Evolutionary conservation across 1,140 invertebrate genomes (phyloP).

Genomic region (Lineus longissimus): DNA sequence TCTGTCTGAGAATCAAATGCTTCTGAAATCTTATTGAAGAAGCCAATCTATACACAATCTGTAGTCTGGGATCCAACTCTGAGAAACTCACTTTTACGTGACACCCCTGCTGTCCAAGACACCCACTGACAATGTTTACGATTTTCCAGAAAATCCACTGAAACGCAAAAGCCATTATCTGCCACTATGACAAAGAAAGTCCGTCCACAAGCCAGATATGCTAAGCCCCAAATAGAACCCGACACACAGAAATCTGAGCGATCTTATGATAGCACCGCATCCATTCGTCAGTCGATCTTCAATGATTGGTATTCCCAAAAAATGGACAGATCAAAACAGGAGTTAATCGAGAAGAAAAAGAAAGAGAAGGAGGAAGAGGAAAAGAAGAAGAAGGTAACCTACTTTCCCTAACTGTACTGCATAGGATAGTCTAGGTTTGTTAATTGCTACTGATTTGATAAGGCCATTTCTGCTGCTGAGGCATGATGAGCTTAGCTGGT

Average conservation of each 20-base stretch:
- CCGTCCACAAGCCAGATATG: conserved; percentile 36
- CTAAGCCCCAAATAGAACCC: conserved; percentile 21
- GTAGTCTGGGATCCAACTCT: too few relatives aligned
- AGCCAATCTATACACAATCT: too few relatives aligned
- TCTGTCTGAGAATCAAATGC: too few relatives aligned
- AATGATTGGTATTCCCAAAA: conserved; percentile 35
- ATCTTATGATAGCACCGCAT: conserved; percentile 29
- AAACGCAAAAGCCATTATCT: conserved; percentile 7
- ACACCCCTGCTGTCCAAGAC: not conserved
- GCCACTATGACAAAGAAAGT: conserved; percentile 22
- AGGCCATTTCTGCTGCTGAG: too few relatives aligned
- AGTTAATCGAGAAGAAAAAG: conserved; percentile 30
- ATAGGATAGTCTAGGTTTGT: too few relatives aligned
- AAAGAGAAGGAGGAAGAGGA: conserved; percentile 33
- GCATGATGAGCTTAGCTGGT: too few relatives aligned
- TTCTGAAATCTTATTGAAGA: too few relatives aligned
- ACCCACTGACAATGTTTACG: not conserved
- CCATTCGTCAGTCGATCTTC: conserved; percentile 35
- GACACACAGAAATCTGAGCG: conserved; percentile 12
- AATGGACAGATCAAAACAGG: conserved; percentile 24
- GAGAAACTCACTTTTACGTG: too few relatives aligned
- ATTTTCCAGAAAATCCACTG: not conserved
- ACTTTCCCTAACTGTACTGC: too few relatives aligned
- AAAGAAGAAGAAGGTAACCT: conserved; percentile 35
- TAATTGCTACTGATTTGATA: too few relatives aligned